Conservation (phyloP, 2,888 invertebrate genomes). For the Oxycera nigricornis region DNA sequence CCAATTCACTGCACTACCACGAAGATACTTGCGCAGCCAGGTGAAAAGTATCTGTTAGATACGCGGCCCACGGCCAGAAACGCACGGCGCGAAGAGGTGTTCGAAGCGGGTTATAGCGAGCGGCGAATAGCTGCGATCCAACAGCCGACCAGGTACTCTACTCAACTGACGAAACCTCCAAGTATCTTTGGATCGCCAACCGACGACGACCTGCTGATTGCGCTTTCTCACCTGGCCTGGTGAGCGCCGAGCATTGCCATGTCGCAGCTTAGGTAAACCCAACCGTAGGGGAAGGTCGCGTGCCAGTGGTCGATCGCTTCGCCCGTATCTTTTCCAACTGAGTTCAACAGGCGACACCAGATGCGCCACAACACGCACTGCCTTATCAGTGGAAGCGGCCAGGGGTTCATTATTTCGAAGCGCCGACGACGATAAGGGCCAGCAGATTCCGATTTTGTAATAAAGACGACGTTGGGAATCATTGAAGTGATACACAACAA, state of each 20-base stretch:
- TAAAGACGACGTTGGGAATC: too few species aligned
- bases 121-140: conserved; percentile 6
- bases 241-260: background rate
- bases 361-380: background rate
- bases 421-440: background rate
- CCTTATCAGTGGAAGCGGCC: background rate
- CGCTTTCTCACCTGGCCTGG: conserved; percentile 27
- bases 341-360: background rate
- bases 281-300: background rate
- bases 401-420: conserved; percentile 4
- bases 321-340: background rate
- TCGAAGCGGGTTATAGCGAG: too few species aligned
- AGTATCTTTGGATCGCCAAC: conserved; percentile 1
- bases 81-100: background rate
- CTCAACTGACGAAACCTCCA: conserved; percentile 13
- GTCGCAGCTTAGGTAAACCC: background rate
- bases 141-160: conserved; percentile 13
- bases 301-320: background rate
- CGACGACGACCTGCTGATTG: conserved; percentile 18
- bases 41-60: conserved; percentile 10
- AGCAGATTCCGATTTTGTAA: background rate
- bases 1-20: background rate
- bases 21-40: background rate
- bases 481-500: too few species aligned
- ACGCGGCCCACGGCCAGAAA: background rate